Conservation (phyloP, 1,140 invertebrate species). For the Lucilia cuprina region DNA sequence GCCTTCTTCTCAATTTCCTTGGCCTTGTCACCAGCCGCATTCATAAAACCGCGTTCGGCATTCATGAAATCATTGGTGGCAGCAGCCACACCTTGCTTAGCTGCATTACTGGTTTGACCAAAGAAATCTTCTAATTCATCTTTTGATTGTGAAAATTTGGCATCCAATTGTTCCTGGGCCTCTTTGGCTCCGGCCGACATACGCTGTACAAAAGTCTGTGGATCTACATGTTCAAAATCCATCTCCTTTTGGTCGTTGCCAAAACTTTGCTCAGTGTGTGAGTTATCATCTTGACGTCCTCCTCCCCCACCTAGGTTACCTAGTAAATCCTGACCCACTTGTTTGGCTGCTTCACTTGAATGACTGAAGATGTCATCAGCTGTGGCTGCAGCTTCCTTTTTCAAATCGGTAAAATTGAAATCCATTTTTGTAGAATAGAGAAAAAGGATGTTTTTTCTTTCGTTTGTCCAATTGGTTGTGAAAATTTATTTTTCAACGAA, state of each 20-base stretch:
- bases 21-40: constrained; percentile 20
- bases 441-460: constrained; percentile 9
- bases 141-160: constrained; percentile 50
- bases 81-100: constrained; percentile 47
- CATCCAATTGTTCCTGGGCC: constrained; percentile 52
- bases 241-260: constrained; percentile 55
- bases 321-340: constrained; percentile 43
- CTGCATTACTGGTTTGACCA: constrained; percentile 40
- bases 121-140: constrained; percentile 54
- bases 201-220: constrained; percentile 56
- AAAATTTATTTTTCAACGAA: constrained; percentile 18
- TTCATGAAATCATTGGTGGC: constrained; percentile 57
- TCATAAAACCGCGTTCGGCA: constrained; percentile 50
- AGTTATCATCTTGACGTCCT: constrained; percentile 54
- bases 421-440: constrained; percentile 46
- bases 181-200: constrained; percentile 56
- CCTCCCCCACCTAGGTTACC: constrained; percentile 36
- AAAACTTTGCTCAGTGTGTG: constrained; percentile 57
- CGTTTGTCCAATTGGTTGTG: not conserved
- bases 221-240: constrained; percentile 50
- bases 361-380: constrained; percentile 51
- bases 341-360: constrained; percentile 38
- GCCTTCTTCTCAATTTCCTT: constrained; percentile 25
- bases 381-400: constrained; percentile 55
- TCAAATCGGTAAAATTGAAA: constrained; percentile 55